These are phyloP conservation scores for Aythya baeri DNA, from an alignment of 2,113 vertebrate species.

Conservation along the genomic window DNA sequence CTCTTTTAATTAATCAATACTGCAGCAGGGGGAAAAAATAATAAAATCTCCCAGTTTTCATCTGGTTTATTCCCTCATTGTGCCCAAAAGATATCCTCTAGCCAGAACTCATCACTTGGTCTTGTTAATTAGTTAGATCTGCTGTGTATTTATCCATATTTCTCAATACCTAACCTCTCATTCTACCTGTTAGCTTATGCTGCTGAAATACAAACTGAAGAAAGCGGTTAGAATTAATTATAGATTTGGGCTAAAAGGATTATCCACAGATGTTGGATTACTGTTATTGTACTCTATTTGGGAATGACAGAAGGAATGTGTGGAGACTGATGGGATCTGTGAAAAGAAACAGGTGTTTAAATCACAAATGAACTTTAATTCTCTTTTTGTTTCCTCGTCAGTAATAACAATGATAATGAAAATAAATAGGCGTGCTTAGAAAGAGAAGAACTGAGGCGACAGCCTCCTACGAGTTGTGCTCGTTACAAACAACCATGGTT, in stretches of 20 bases:
- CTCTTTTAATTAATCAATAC: slow-evolving; percentile 1
- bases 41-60: slow-evolving; percentile 8
- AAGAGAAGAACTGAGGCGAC: no score
- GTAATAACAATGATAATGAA: not conserved
- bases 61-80: not conserved
- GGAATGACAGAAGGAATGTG: slow-evolving; percentile 61
- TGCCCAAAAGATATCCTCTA: not conserved
- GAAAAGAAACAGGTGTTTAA: not conserved
- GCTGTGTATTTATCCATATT: slow-evolving; percentile 23
- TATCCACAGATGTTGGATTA: slow-evolving; percentile 64
- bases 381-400: not conserved
- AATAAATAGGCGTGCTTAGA: not conserved
- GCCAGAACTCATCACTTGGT: not conserved
- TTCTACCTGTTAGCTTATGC: slow-evolving; percentile 3
- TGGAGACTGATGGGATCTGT: not conserved
- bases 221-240: slow-evolving; percentile 42
- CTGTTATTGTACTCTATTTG: slow-evolving; percentile 59
- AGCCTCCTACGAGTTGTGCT: not conserved
- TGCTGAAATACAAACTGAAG: slow-evolving; percentile 18
- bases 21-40: not conserved
- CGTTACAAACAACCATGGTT: no score
- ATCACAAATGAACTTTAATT: not conserved
- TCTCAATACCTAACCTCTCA: not conserved
- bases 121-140: slow-evolving; percentile 1
- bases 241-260: slow-evolving; percentile 37